Conservation (phyloP, 23 tunicate genomes). For the Ciona savignyi region DNA sequence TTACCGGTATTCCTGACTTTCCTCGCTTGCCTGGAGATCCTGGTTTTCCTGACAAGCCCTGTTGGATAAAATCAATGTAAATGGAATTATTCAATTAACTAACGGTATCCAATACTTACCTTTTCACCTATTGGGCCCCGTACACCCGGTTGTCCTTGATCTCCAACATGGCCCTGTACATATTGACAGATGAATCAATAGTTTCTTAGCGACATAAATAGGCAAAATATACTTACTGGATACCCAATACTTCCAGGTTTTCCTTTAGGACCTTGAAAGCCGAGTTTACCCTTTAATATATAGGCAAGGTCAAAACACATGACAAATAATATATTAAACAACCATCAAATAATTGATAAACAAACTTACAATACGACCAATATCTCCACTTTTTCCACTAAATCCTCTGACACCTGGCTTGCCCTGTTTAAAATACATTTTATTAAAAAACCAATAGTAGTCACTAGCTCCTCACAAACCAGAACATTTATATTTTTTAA, state of each 20-base stretch:
- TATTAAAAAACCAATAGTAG: neutral
- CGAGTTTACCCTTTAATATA: neutral
- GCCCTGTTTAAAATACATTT: neutral
- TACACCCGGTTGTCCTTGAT: neutral
- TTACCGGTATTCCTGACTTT: neutral
- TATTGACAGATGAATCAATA: too few relatives aligned
- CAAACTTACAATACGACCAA: neutral
- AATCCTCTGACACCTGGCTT: neutral
- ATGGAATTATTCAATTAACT: neutral
- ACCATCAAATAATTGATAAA: too few relatives aligned
- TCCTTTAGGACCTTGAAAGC: neutral
- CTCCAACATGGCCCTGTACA: neutral
- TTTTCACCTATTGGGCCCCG: neutral
- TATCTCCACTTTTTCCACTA: neutral
- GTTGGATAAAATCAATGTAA: neutral
- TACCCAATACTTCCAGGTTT: neutral
- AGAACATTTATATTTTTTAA: neutral
- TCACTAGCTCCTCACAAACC: neutral
- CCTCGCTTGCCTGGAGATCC: neutral
- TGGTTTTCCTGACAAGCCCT: neutral
- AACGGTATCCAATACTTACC: neutral
- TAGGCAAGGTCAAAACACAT: too few relatives aligned
- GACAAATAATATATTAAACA: too few relatives aligned
- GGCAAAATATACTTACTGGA: neutral
- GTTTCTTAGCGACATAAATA: neutral